These are phyloP conservation scores for Mizuhopecten yessoensis DNA, from an alignment of 1,140 invertebrate genomes.

Conservation along the genomic window DNA sequence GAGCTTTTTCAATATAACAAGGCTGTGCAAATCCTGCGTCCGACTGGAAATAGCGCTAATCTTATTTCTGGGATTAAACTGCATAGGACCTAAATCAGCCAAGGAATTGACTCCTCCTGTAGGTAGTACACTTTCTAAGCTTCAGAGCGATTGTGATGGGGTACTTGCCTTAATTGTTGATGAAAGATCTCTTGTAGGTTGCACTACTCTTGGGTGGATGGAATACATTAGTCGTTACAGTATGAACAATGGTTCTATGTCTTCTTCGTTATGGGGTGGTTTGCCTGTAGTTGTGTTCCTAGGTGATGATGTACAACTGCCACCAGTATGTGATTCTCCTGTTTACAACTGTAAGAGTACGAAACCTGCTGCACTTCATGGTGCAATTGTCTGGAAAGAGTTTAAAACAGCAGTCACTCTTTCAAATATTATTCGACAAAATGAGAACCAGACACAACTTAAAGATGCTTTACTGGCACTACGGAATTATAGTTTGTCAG, in stretches of 20 bases:
- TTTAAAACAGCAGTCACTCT: no score
- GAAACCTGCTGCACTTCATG: constrained; percentile 57
- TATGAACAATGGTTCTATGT: constrained; percentile 36
- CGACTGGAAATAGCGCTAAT: no score
- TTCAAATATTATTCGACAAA: no score
- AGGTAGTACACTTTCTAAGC: not conserved
- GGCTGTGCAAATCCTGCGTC: no score
- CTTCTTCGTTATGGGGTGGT: constrained; percentile 60
- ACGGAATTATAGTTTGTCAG: no score
- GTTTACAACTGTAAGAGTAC: constrained; percentile 56
- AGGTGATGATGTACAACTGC: constrained; percentile 67
- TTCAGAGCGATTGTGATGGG: constrained; percentile 55
- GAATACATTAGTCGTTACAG: constrained; percentile 48
- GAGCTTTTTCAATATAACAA: not conserved
- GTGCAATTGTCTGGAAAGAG: constrained; percentile 48
- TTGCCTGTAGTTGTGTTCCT: constrained; percentile 65
- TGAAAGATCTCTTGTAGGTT: constrained; percentile 66
- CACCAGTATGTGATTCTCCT: constrained; percentile 63
- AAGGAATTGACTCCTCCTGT: no score
- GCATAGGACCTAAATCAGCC: no score
- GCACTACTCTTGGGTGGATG: constrained; percentile 64
- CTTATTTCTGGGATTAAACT: no score
- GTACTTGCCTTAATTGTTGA: constrained; percentile 63
- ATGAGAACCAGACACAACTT: no score
- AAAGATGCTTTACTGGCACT: no score